Conservation (phyloP, 2,113 vertebrate species). For the Microtus ochrogaster region DNA sequence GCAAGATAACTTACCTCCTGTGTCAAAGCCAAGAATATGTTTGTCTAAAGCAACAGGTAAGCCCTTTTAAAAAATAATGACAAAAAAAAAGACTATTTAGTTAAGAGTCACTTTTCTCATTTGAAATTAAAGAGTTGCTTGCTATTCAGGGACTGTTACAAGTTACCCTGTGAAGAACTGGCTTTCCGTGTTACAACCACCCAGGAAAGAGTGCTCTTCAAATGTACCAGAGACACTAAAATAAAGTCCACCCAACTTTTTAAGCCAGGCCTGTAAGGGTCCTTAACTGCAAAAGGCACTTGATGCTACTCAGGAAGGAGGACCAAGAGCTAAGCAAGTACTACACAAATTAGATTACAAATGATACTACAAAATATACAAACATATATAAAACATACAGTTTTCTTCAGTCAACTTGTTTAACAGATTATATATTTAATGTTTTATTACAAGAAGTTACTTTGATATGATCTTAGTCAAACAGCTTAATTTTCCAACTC, state of each 20-base stretch:
- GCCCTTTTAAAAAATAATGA: slow-evolving; percentile 87
- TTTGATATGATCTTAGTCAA: slow-evolving; percentile 35
- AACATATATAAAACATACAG: neutral
- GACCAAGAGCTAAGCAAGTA: neutral
- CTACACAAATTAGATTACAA: neutral
- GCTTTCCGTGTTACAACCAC: neutral
- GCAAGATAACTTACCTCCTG: slow-evolving; percentile 92
- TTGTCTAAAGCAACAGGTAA: slow-evolving; percentile 96
- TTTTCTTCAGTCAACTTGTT: neutral
- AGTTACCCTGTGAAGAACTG: neutral
- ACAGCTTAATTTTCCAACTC: neutral
- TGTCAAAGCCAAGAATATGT: slow-evolving; percentile 97
- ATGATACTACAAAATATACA: neutral
- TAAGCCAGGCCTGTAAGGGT: neutral
- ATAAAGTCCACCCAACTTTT: neutral
- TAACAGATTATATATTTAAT: neutral
- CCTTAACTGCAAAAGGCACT: neutral
- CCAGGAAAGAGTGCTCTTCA: neutral
- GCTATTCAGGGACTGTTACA: neutral
- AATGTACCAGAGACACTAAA: neutral
- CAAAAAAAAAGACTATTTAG: slow-evolving; percentile 24
- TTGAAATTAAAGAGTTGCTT: neutral
- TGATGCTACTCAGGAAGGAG: neutral
- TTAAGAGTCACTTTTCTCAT: slow-evolving; percentile 9
- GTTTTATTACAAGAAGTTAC: neutral